Evolutionary conservation across 2,797 vertebrate species (phyloP).

Genomic region (Acrossocheilus fasciatus): DNA sequence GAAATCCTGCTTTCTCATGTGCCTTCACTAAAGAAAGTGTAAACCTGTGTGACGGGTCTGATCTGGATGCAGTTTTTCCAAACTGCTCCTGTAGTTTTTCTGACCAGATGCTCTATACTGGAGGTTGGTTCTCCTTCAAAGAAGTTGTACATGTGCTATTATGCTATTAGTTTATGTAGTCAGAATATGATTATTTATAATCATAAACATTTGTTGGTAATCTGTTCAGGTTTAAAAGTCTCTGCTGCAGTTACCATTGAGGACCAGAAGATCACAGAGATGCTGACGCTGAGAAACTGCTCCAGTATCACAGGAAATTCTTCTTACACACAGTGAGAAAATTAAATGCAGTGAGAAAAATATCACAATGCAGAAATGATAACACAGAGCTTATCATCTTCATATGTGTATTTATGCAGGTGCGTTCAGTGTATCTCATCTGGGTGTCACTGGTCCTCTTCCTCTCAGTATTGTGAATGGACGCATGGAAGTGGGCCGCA

Average conservation of each 20-base stretch:
- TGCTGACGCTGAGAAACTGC: slow-evolving; percentile 65
- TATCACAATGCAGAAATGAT: neutral
- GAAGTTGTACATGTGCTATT: neutral
- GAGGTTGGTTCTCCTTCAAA: slow-evolving; percentile 61
- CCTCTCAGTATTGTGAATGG: slow-evolving; percentile 67
- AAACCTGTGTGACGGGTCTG: neutral
- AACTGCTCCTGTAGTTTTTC: slow-evolving; percentile 69
- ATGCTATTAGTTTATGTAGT: neutral
- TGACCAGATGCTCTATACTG: neutral
- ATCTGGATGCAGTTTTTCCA: slow-evolving; percentile 60
- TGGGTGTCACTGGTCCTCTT: slow-evolving; percentile 71
- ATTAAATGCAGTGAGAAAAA: neutral
- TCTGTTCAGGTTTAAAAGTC: slow-evolving; percentile 48
- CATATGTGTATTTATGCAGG: slow-evolving; percentile 53
- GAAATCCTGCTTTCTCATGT: slow-evolving; percentile 59
- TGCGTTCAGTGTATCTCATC: slow-evolving; percentile 69
- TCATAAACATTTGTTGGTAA: neutral
- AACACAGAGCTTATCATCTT: neutral
- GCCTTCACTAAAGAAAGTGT: neutral
- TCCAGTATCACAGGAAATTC: slow-evolving; percentile 55
- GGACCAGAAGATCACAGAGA: neutral
- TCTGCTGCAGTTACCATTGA: slow-evolving; percentile 57
- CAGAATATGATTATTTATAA: neutral
- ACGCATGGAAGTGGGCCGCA: neutral
- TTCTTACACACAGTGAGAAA: slow-evolving; percentile 61